A percentile compares a stretch with the other conserved stretches of the same genome.
These are phyloP conservation scores for Drosophila neocordata DNA, from an alignment of 1,140 invertebrate species.

Conservation along the genomic window DNA sequence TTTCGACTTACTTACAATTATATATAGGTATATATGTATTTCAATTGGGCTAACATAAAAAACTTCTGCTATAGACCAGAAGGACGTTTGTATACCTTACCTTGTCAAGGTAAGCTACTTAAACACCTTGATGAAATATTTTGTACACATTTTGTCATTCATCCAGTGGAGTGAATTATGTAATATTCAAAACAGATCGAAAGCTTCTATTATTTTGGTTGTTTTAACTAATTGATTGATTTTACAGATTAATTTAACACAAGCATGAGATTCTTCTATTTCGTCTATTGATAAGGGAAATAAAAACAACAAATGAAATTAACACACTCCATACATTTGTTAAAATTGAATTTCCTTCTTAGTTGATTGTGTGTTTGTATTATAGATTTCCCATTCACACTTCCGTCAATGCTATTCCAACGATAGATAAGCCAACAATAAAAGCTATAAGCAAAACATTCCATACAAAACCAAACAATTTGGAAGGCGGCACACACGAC, in stretches of 20 bases:
- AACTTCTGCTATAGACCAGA: conserved; percentile 26
- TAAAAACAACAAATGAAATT: background rate
- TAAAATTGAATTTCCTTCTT: background rate
- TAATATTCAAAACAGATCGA: too few relatives aligned
- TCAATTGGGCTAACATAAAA: conserved; percentile 58
- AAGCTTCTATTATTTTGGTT: too few relatives aligned
- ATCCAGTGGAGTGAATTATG: too few relatives aligned
- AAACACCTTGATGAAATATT: conserved; percentile 43
- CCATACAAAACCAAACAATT: conserved; percentile 7
- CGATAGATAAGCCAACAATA: conserved; percentile 10
- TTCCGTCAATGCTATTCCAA: background rate
- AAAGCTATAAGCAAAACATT: conserved; percentile 4
- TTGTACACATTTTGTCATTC: too few relatives aligned
- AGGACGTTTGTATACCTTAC: background rate
- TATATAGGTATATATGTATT: conserved; percentile 31
- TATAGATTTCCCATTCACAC: conserved; percentile 7
- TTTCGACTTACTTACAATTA: too few relatives aligned
- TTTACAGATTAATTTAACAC: too few relatives aligned
- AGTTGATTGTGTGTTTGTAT: background rate
- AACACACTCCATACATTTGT: background rate
- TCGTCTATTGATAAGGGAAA: background rate
- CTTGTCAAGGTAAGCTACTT: conserved; percentile 57
- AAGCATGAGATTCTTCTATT: background rate
- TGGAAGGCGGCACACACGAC: background rate
- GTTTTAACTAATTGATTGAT: too few relatives aligned